These are phyloP conservation scores for Leptestheria dahalacensis DNA, from an alignment of 1,140 invertebrate species.

Conservation along the genomic window DNA sequence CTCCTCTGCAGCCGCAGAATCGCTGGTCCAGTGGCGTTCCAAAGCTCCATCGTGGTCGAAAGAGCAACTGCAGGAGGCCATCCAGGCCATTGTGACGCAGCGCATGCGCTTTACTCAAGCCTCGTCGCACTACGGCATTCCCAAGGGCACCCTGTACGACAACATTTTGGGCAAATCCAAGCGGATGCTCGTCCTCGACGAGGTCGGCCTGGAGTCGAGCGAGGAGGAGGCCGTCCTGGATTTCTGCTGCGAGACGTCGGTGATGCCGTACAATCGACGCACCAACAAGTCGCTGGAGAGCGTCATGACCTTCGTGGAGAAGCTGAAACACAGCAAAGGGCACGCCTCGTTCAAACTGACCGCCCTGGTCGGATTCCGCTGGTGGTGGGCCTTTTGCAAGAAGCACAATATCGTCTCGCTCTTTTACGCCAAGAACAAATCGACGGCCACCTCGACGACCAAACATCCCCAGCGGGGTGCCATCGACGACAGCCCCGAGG, in stretches of 20 bases:
- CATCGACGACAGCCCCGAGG: conserved; percentile 9
- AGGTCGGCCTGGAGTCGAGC: conserved; percentile 39
- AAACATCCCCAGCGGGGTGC: too few species aligned
- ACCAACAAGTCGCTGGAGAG: conserved; percentile 48
- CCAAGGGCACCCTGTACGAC: conserved; percentile 60
- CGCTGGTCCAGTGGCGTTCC: conserved; percentile 27
- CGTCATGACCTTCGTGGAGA: conserved; percentile 48
- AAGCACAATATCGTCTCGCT: conserved; percentile 55
- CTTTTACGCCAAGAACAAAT: conserved; percentile 35
- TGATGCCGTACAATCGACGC: conserved; percentile 51
- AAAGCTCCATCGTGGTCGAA: conserved; percentile 61
- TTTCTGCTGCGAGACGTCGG: conserved; percentile 53
- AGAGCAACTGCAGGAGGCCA: conserved; percentile 53
- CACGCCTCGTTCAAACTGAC: conserved; percentile 48
- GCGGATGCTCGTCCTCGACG: conserved; percentile 54
- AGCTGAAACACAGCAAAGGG: conserved; percentile 34
- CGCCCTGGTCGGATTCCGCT: conserved; percentile 49
- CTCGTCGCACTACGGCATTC: conserved; percentile 49
- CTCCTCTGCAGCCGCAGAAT: conserved; percentile 18
- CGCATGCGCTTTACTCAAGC: conserved; percentile 61
- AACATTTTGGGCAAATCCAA: conserved; percentile 62
- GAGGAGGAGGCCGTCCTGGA: conserved; percentile 52
- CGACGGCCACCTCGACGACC: not conserved
- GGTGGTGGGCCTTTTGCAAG: conserved; percentile 70
- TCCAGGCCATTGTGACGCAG: conserved; percentile 54